Evolutionary conservation across 37 sponge, comb jelly and placozoan genomes (phyloP).

Genomic region (Ianthella basta): DNA sequence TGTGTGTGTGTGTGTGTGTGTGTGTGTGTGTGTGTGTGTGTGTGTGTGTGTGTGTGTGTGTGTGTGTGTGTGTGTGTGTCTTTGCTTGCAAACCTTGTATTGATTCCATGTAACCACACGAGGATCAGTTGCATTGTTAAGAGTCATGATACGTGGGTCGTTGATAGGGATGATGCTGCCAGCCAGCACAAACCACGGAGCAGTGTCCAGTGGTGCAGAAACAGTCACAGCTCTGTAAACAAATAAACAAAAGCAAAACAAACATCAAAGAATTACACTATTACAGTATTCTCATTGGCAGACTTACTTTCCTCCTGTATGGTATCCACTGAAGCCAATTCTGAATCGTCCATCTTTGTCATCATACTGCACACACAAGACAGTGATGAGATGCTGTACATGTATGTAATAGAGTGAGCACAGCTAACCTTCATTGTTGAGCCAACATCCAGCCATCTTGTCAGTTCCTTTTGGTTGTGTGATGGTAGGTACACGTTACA

Average conservation of each 20-base stretch:
- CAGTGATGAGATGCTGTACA: background rate
- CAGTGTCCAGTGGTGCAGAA: constrained; percentile 39
- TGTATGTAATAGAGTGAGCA: background rate
- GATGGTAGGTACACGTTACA: constrained; percentile 56
- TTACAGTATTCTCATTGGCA: background rate
- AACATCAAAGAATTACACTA: too few species aligned
- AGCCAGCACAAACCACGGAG: constrained; percentile 54
- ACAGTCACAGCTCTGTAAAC: constrained; percentile 32
- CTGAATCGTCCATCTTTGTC: constrained; percentile 56
- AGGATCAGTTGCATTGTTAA: constrained; percentile 64
- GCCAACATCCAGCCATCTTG: constrained; percentile 54
- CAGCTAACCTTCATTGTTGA: constrained; percentile 17
- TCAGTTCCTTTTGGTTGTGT: background rate
- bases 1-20: constrained; percentile 8
- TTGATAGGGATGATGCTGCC: constrained; percentile 48
- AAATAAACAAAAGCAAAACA: constrained; percentile 11
- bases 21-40: constrained; percentile 20
- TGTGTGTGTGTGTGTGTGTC: constrained; percentile 38
- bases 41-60: constrained; percentile 6
- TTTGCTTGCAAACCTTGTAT: constrained; percentile 13
- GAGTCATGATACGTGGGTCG: constrained; percentile 57
- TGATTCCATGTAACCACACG: constrained; percentile 47
- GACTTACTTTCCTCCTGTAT: constrained; percentile 49
- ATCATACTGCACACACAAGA: constrained; percentile 43
- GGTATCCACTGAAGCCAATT: constrained; percentile 55